A percentile compares a stretch with the other conserved stretches of the same genome.
phyloP scores from a whole-genome alignment of 2,888 invertebrate genomes.

The Drosophila peninsularis region DNA sequence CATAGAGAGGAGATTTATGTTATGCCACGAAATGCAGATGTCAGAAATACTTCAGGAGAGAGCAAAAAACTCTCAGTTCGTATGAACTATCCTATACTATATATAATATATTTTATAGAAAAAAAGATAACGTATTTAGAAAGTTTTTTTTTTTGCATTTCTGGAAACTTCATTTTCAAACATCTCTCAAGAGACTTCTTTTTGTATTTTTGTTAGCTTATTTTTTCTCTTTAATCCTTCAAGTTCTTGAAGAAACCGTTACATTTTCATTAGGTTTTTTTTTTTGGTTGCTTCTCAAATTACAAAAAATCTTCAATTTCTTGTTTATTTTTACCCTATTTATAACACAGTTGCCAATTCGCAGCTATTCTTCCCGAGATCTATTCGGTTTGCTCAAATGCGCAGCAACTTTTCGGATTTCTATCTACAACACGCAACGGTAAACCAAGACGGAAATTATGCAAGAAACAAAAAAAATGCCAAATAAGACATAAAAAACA shows the following conservation, averaged over 20 bases:
- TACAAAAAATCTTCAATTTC: constrained; percentile 29
- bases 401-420: constrained; percentile 54
- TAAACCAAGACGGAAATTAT: constrained; percentile 56
- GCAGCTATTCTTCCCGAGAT: background rate
- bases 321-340: constrained; percentile 25
- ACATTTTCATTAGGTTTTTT: constrained; percentile 26
- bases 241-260: constrained; percentile 41
- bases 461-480: constrained; percentile 35
- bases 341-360: constrained; percentile 10
- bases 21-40: background rate
- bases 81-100: too few species aligned
- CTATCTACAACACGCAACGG: constrained; percentile 74
- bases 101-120: background rate
- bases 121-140: too few species aligned
- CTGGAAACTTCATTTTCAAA: background rate
- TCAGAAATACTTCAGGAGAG: background rate
- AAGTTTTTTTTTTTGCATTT: background rate
- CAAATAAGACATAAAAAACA: constrained; percentile 8
- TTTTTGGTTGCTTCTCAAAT: constrained; percentile 41
- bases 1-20: background rate
- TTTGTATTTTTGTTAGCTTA: background rate
- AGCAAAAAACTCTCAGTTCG: background rate
- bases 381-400: constrained; percentile 31
- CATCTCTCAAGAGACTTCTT: background rate
- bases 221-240: background rate